Evolutionary conservation across 2,888 invertebrate genomes (phyloP), one percentile per base, ranked within the genome.

Genomic region (Amiota communis): DNA sequence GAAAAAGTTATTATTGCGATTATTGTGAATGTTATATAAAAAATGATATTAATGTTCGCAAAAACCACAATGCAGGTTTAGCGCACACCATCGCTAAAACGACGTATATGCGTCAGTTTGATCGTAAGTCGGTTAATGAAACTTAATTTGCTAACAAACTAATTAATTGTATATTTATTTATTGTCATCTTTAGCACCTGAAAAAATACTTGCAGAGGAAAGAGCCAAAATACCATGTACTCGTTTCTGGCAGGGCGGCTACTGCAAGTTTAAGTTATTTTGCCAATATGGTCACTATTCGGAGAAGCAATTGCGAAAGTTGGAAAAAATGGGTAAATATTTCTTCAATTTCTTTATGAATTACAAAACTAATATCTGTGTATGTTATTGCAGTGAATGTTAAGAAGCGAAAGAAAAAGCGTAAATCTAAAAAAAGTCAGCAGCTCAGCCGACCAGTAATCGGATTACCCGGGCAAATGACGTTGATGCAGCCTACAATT

Each of bases 1-100:
- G 87, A 1, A 88, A 85, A 79, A 90, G 87, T 76, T 90, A 88
- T 81, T 89, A 82, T 71, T 90, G 90, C 72, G 89, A 90, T 75
- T 90, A 89, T 72, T 90, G 90, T 68, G 78, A 82, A 49, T 89
- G 89, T 73, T 88, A 79, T 74, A 84, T 90, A 80, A 90, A 88
- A 78, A 88, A 88, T 72, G 87, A 89, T 75, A 53, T 87, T 15
- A 88, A 87, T 78, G 86, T 89, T 8, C 86, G 89, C 0, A 88
- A 88, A 76, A 80, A 81, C 9, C 90, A 90, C 73, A 85, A 87
- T 49, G 77, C 80, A 0, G 90, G 89, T 3, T 73, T 88, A 13
- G 72, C 81, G 13, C 90, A 90, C 74, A 87, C 85, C 20, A 85
- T 87, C 9, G 86, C 87, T 2, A 88, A 86, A 74, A 75, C 81